Evolutionary conservation across 2,888 invertebrate species (phyloP).

Genomic region (Pristionchus arcanus): DNA sequence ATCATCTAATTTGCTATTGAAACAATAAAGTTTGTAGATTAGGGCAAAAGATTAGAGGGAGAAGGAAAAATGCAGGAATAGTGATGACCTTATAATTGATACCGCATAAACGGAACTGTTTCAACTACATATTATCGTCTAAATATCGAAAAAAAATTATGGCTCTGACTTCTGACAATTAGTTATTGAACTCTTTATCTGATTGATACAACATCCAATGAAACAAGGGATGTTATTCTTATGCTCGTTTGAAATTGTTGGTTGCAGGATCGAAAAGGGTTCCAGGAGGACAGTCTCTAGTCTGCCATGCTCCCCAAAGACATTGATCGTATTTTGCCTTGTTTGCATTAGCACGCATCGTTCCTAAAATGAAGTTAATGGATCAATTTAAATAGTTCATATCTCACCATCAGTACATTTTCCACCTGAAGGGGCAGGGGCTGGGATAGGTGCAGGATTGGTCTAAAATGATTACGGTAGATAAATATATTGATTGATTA

Average conservation of each 20-base stretch:
- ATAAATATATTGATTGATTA: background rate
- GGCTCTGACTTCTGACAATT: background rate
- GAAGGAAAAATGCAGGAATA: background rate
- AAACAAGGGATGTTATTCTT: background rate
- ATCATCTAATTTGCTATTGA: background rate
- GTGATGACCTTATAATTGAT: background rate
- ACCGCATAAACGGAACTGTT: background rate
- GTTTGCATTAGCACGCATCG: slow-evolving; percentile 35
- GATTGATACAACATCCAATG: too few relatives aligned
- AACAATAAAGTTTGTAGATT: background rate
- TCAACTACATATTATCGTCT: too few relatives aligned
- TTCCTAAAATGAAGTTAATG: background rate
- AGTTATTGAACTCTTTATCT: background rate
- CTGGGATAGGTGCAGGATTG: background rate
- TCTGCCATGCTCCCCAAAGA: slow-evolving; percentile 42
- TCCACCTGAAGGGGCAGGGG: slow-evolving; percentile 11
- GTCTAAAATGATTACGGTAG: slow-evolving; percentile 20
- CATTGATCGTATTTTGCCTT: slow-evolving; percentile 49
- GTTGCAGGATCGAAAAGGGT: slow-evolving; percentile 46
- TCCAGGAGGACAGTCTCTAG: slow-evolving; percentile 44
- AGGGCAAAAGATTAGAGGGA: background rate
- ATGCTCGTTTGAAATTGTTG: slow-evolving; percentile 47
- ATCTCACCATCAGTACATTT: slow-evolving; percentile 24
- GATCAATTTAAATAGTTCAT: background rate
- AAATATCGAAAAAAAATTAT: too few relatives aligned